A percentile compares a stretch with the other conserved stretches of the same genome.
Conservation (phyloP, 2,888 invertebrate genomes). For the Zele albiditarsus region DNA sequence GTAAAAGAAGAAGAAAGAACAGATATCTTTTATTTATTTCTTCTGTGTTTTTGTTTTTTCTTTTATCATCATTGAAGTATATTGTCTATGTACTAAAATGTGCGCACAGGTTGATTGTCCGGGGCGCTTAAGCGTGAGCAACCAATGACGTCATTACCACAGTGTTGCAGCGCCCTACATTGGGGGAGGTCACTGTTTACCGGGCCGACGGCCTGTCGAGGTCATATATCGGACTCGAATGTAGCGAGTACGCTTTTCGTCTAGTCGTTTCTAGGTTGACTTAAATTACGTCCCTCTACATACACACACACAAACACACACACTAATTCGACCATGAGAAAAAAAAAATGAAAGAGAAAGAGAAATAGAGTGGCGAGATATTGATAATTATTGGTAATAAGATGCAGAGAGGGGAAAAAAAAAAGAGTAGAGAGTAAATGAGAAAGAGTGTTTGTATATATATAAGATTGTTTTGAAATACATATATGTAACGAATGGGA, state of each 20-base stretch:
- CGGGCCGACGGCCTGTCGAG: conserved; percentile 73
- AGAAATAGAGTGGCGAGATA: background rate
- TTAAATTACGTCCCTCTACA: conserved; percentile 58
- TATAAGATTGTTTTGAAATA: background rate
- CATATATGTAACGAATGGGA: conserved; percentile 45
- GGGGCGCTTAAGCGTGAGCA: conserved; percentile 28
- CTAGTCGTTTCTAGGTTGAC: conserved; percentile 67
- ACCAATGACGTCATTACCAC: conserved; percentile 69
- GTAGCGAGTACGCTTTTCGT: conserved; percentile 62
- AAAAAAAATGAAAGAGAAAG: conserved; percentile 18
- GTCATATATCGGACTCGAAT: conserved; percentile 68
- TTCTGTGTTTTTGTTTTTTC: too few relatives aligned
- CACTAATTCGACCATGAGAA: conserved; percentile 24
- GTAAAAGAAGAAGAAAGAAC: background rate
- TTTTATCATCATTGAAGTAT: background rate
- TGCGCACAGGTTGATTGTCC: conserved; percentile 62
- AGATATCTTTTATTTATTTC: too few relatives aligned
- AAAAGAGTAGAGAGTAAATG: background rate
- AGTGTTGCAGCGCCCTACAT: conserved; percentile 72
- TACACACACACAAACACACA: background rate
- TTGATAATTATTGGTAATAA: too few relatives aligned
- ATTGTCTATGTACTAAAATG: conserved; percentile 51
- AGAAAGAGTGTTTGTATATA: background rate
- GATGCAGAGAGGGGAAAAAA: background rate
- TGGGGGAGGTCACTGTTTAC: conserved; percentile 72